phyloP scores from a whole-genome alignment of 35 echinoderm and acorn worm species.

The Antedon bifida region DNA sequence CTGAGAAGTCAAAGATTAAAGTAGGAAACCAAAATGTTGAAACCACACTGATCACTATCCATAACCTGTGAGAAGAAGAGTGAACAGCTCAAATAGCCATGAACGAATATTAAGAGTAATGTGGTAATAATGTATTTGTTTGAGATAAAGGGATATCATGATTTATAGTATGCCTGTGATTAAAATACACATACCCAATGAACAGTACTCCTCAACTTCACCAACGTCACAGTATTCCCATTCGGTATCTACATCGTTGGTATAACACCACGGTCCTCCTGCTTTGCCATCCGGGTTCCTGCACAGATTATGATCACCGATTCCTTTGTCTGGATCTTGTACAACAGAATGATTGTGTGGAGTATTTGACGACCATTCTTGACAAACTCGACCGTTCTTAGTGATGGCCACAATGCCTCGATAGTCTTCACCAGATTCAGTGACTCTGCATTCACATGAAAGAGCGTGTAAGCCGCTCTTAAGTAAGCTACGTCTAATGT shows the following conservation, averaged over 20 bases:
- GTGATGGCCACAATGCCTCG: neutral
- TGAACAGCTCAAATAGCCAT: too few species aligned
- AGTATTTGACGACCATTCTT: neutral
- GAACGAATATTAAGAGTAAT: too few species aligned
- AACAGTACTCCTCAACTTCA: neutral
- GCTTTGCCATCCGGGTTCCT: slow-evolving; percentile 1
- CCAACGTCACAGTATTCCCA: slow-evolving; percentile 14
- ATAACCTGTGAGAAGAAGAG: too few species aligned
- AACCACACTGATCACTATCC: too few species aligned
- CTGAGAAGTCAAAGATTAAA: too few species aligned
- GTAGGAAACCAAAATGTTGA: too few species aligned
- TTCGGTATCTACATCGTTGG: neutral
- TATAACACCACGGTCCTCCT: slow-evolving; percentile 12
- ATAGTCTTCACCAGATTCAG: neutral
- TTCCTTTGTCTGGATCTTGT: neutral
- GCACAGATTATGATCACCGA: slow-evolving; percentile 12
- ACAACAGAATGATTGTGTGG: neutral
- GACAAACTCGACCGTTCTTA: neutral
- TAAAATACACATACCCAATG: too few species aligned
- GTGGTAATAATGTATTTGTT: too few species aligned
- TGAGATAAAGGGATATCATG: too few species aligned
- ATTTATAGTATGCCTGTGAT: too few species aligned
- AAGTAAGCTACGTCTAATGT: too few species aligned
- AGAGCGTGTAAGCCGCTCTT: too few species aligned
- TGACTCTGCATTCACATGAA: neutral